Evolutionary conservation across 2,797 vertebrate species (phyloP).

Genomic region (Rhabdomys pumilio): DNA sequence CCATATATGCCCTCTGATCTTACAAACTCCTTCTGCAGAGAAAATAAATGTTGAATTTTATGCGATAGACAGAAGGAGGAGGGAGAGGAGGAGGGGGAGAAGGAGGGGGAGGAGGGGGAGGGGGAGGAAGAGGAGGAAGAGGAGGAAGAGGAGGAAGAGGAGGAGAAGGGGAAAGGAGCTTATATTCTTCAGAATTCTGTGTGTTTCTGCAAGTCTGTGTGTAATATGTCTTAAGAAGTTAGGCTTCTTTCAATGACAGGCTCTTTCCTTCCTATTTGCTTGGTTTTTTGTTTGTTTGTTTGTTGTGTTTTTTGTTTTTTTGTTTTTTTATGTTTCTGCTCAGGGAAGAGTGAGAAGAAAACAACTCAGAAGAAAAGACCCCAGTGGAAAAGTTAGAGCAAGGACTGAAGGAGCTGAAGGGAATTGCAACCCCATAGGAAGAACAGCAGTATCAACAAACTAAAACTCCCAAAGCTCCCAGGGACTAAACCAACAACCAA

Average conservation of each 20-base stretch:
- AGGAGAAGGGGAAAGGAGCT: neutral
- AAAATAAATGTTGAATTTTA: conserved; percentile 7
- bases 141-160: too few species aligned
- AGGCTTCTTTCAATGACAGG: neutral
- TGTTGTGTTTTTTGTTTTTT: too few species aligned
- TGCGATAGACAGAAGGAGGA: neutral
- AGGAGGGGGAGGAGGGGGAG: too few species aligned
- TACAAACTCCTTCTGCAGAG: neutral
- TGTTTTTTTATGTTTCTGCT: conserved; percentile 64
- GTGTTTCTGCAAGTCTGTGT: conserved; percentile 65
- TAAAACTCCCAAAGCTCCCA: too few species aligned
- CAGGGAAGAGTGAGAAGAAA: conserved; percentile 72
- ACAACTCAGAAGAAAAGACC: conserved; percentile 71
- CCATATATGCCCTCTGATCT: neutral
- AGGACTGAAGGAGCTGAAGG: too few species aligned
- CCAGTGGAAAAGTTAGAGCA: too few species aligned
- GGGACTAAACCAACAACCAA: too few species aligned
- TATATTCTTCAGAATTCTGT: conserved; percentile 5
- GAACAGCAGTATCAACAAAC: too few species aligned
- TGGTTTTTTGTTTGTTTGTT: neutral
- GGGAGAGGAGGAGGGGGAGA: too few species aligned
- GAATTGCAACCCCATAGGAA: too few species aligned
- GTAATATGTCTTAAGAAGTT: conserved; percentile 51
- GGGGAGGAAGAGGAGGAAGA: too few species aligned
- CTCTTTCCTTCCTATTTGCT: neutral